Base-by-base conservation (phyloP, 2,113 vertebrate genomes). In the Ursus arctos region DNA sequence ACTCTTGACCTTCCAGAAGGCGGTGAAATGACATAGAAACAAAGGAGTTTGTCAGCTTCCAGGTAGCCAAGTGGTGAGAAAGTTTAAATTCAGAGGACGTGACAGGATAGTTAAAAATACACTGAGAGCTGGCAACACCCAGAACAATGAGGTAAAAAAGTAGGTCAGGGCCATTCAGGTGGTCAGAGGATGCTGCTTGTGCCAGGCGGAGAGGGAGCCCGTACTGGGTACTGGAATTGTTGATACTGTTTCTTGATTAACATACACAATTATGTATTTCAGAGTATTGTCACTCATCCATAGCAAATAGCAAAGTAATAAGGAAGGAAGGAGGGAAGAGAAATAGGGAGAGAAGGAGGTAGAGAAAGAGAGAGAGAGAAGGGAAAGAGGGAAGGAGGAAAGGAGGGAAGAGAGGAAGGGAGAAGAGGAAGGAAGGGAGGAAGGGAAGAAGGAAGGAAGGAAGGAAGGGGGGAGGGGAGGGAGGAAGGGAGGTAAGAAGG, bases 181-280 rank as follows among this genome's bases (percentile, higher is more conserved):
- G 33, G 67, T 2, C 51, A 49, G 24, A 63, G 51, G 11, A 24
- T 11, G 22, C 36, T 24, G 51, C 11, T 43, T 8, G 33, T 40
- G 49, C 16, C 80, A 22, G 13, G 28, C 61, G 8, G 49, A 47
- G 5, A 40, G 43, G 3, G 11, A 71, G 36, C 13, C 0, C 9
- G 8, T 9, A 14, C 3, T 59, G 49, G 53, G 7, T n/a, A 21
- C 0, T 51, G 36, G 43, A 6, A 18, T 18, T 4, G 7, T 2
- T 49, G 21, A 40, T 24, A 3, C 8, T 51, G 36, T 24, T 86
- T n/a, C 6, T 0, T 49, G 59, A 15, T 76, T 57, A n/a, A 14
- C 61, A 10, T 28, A 28, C 14, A 53, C 49, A 93, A 65, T 57
- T 81, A 7, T 7, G 43, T 13, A 16, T 14, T 40, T 82, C 67